Base-by-base conservation (phyloP, 2,113 vertebrate species). In the Peromyscus polionotus region DNA sequence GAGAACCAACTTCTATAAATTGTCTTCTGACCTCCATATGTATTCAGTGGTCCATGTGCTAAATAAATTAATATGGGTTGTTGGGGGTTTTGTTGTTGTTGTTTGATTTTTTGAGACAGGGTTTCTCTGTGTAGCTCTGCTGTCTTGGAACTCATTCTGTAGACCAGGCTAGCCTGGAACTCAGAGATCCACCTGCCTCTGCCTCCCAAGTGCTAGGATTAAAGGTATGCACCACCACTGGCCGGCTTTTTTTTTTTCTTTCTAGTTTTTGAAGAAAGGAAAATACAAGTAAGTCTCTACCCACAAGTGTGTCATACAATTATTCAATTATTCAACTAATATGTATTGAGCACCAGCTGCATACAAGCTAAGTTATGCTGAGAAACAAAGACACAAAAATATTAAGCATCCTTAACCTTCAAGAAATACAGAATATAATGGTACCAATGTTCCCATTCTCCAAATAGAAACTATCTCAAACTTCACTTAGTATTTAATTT, bases 381-480 rank as follows among this genome's bases (percentile, higher is more conserved):
- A 36, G 75, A 79, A 88, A n/a, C 10, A 5, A 57, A 75, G 48
- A 48, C 88, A 65, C 48, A 31, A 76, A 94, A 77, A 88, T 28
- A 57, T 2, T 77, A 39, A 42, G 48, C 26, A 39, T 3, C 61
- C 63, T 61, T 70, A 77, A 84, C 77, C 76, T 91, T 95, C n/a
- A 65, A 79, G 45, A n/a, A 72, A 72, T 39, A 3, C 17, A n/a
- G 48, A 81, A 61, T 83, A 31, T 0, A 63, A 39, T 5, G 48
- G 45, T 14, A 72, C 33, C 48, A 7, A 17, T 61, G 72, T 75
- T 88, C 3, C 90, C 57, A 63, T 86, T 90, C 72, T 96, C 61
- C n/a, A 93, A 95, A 19, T 51, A 39, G 65, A 88, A 96, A 91
- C 51, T 61, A 91, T 87, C 70, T 61, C 70, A n/a, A 14, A 76